Evolutionary conservation across 2,113 vertebrate genomes (phyloP).

Genomic region (Urocitellus parryii): DNA sequence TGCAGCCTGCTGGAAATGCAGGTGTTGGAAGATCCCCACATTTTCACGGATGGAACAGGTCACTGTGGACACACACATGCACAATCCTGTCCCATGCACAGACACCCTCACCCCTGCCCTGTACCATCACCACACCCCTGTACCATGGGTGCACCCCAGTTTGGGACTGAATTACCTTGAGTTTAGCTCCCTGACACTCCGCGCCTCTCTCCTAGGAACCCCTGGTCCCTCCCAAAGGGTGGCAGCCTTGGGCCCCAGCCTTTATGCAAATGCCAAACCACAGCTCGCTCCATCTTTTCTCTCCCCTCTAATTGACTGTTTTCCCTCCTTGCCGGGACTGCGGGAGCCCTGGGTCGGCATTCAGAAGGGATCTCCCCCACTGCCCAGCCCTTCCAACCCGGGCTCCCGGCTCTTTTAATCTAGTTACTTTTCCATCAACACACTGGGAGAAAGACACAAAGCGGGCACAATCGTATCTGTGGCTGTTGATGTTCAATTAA

Average conservation of each 20-base stretch:
- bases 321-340: constrained; percentile 82
- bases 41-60: background rate
- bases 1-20: background rate
- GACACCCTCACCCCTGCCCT: background rate
- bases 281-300: constrained; percentile 81
- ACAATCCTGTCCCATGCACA: background rate
- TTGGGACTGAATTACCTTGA: constrained; percentile 48
- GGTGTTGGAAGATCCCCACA: background rate
- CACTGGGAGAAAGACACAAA: constrained; percentile 79
- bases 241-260: constrained; percentile 84
- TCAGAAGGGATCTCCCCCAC: constrained; percentile 72
- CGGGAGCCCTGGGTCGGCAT: constrained; percentile 77
- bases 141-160: background rate
- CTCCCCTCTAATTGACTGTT: constrained; percentile 85
- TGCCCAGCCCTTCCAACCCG: constrained; percentile 59
- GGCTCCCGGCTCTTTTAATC: constrained; percentile 81
- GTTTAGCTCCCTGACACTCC: constrained; percentile 54
- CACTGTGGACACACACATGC: too few species aligned
- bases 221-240: constrained; percentile 73
- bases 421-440: constrained; percentile 83
- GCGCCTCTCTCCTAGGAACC: constrained; percentile 79
- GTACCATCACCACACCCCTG: background rate
- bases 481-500: constrained; percentile 80
- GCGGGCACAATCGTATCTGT: constrained; percentile 77
- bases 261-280: constrained; percentile 87